Conservation (phyloP, 2,888 invertebrate species). For the Ferrisia virgata region DNA sequence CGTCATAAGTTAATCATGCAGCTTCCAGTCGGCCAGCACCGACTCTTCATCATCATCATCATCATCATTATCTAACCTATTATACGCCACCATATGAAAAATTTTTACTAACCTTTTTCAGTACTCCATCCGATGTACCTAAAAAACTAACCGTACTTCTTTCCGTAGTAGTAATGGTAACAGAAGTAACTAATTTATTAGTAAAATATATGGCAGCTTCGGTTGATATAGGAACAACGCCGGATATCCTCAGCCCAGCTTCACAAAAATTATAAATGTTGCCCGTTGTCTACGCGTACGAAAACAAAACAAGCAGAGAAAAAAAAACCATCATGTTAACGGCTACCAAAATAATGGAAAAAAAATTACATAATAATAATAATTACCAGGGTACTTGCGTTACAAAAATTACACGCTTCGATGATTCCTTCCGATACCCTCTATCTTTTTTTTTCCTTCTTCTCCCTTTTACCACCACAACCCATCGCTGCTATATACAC, state of each 20-base stretch:
- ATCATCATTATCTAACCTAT: not conserved
- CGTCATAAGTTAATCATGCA: too few relatives aligned
- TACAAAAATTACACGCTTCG: slow-evolving; percentile 29
- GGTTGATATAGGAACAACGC: slow-evolving; percentile 77
- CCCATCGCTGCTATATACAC: not conserved
- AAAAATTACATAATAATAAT: slow-evolving; percentile 29
- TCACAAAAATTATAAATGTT: slow-evolving; percentile 90
- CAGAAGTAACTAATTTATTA: slow-evolving; percentile 75
- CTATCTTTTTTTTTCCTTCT: too few relatives aligned
- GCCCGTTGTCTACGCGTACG: slow-evolving; percentile 77
- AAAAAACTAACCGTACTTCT: slow-evolving; percentile 91
- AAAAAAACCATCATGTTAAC: not conserved
- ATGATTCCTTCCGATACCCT: not conserved
- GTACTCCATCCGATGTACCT: slow-evolving; percentile 78
- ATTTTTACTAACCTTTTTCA: slow-evolving; percentile 70
- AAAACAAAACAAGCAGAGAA: slow-evolving; percentile 47
- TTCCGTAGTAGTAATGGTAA: slow-evolving; percentile 83
- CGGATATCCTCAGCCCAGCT: slow-evolving; percentile 87
- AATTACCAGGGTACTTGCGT: slow-evolving; percentile 8
- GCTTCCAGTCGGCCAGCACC: too few relatives aligned
- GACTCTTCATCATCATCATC: too few relatives aligned
- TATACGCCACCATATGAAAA: not conserved
- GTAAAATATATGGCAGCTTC: slow-evolving; percentile 74
- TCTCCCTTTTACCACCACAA: not conserved
- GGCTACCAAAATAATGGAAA: not conserved